phyloP scores from a whole-genome alignment of 2,797 vertebrate genomes.

The Melanotaenia boesemani region DNA sequence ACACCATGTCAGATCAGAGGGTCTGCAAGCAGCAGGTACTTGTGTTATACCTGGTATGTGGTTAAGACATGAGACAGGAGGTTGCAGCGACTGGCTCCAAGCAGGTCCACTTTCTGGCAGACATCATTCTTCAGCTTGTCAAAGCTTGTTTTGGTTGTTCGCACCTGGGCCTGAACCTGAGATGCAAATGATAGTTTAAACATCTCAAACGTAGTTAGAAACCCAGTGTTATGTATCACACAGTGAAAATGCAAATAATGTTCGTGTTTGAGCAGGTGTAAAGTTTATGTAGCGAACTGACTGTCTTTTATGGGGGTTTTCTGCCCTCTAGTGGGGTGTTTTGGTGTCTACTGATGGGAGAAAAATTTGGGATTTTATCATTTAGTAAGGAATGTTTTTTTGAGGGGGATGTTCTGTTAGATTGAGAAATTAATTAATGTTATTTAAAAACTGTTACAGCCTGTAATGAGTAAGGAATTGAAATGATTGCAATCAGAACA shows the following conservation, averaged over 20 bases:
- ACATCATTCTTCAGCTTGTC: constrained; percentile 98
- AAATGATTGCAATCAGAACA: constrained; percentile 1
- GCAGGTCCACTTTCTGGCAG: constrained; percentile 97
- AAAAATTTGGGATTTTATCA: not conserved
- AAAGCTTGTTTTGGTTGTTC: constrained; percentile 92
- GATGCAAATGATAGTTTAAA: constrained; percentile 12
- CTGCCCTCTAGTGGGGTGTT: constrained; percentile 62
- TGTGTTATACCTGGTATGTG: constrained; percentile 90
- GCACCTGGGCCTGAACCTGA: constrained; percentile 97
- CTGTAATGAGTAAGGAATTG: not conserved
- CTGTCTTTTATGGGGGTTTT: not conserved
- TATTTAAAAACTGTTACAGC: not conserved
- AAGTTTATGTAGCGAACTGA: not conserved
- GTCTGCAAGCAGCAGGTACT: not conserved
- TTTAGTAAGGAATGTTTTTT: not conserved
- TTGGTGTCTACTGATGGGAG: not conserved
- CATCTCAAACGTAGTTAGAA: not conserved
- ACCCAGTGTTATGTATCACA: not conserved
- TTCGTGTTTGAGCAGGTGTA: constrained; percentile 4
- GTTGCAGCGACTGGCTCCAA: constrained; percentile 98
- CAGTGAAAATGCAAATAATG: not conserved
- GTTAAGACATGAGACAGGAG: constrained; percentile 96
- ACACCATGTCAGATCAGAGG: not conserved
- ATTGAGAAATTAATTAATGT: constrained; percentile 13
- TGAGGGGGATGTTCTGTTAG: not conserved